Conservation (phyloP, 2,113 vertebrate genomes). For the Campylorhamphus procurvoides region DNA sequence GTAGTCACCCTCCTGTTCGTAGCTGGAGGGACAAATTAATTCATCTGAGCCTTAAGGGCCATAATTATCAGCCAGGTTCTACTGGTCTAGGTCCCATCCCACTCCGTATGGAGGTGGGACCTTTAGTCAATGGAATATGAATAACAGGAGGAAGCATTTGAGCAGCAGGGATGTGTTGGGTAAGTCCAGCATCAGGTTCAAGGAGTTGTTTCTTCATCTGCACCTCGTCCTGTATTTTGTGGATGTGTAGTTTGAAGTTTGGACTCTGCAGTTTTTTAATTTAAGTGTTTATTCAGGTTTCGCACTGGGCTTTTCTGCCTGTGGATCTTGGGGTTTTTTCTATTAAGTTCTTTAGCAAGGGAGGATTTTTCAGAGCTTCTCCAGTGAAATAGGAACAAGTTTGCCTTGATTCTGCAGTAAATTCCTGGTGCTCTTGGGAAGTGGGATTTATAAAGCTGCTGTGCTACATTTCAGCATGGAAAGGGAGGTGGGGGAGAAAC, state of each 20-base stretch:
- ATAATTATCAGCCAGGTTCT: conserved; percentile 30
- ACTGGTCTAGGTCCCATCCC: neutral
- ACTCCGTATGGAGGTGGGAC: neutral
- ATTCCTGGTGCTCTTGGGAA: neutral
- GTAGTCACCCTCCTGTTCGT: neutral
- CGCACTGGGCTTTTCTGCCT: neutral
- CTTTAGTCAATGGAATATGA: neutral
- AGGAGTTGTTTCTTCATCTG: neutral
- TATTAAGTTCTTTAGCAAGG: neutral
- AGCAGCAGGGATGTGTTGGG: neutral
- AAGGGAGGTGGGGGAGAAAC: neutral
- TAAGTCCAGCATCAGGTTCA: neutral
- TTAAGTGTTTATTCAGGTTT: neutral
- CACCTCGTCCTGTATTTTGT: neutral
- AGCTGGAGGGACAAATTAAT: neutral
- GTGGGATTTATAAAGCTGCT: neutral
- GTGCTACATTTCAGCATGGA: neutral
- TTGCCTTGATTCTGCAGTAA: neutral
- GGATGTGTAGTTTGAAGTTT: neutral
- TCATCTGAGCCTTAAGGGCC: neutral
- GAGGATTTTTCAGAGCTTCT: neutral
- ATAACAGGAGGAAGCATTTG: conserved; percentile 7
- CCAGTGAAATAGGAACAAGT: neutral
- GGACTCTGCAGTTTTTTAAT: neutral
- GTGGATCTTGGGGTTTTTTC: neutral